A percentile compares a stretch with the other conserved stretches of the same genome.
Conservation (phyloP, 1,140 invertebrate species). For the Hycleus phaleratus region DNA sequence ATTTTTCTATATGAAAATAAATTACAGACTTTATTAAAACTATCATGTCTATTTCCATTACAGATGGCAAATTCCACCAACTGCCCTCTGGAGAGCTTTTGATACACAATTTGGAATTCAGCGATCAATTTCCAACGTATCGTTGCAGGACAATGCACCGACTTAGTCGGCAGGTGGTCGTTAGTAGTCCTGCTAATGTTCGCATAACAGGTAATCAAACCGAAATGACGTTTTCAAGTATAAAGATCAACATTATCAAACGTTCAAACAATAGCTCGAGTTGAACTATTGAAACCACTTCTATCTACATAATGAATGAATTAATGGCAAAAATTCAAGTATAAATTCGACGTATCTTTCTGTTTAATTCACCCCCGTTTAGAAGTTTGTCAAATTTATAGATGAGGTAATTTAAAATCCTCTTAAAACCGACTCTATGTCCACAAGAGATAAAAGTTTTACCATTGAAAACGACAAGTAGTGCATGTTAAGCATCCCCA, state of each 20-base stretch:
- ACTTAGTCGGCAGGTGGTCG: constrained; percentile 64
- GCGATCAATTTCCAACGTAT: constrained; percentile 65
- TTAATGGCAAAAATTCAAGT: no score
- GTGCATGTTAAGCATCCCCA: no score
- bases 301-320: no score
- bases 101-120: constrained; percentile 66
- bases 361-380: no score
- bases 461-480: no score
- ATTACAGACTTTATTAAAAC: no score
- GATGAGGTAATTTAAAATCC: constrained; percentile 7
- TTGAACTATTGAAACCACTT: no score
- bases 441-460: no score
- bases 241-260: no score
- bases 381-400: constrained; percentile 1
- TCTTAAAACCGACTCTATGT: not conserved
- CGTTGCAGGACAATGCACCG: constrained; percentile 71
- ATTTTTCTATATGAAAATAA: no score
- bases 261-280: no score
- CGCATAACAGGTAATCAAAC: constrained; percentile 58
- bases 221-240: not conserved
- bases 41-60: constrained; percentile 17
- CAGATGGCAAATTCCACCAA: constrained; percentile 73
- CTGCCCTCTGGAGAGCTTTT: constrained; percentile 72
- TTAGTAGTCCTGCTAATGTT: constrained; percentile 62
- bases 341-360: no score